Evolutionary conservation across 2,888 invertebrate genomes (phyloP).

Genomic region (Clivina fossor): DNA sequence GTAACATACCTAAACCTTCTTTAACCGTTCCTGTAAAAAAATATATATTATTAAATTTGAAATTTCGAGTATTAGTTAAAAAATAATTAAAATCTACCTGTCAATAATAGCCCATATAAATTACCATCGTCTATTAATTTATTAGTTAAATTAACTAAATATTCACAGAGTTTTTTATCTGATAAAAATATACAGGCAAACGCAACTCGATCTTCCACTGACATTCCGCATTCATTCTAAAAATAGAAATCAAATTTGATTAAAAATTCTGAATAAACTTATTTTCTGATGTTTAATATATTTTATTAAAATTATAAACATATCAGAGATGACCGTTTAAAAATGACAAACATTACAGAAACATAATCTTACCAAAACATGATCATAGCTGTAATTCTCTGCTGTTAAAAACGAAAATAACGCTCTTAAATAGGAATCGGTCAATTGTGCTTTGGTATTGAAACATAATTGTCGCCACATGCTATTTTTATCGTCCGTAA

Average conservation of each 20-base stretch:
- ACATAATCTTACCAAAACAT: conserved; percentile 75
- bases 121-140: conserved; percentile 75
- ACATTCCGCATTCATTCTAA: conserved; percentile 80
- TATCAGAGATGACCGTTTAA: too few species aligned
- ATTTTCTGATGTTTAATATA: conserved; percentile 21
- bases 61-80: conserved; percentile 3
- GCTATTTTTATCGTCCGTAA: conserved; percentile 79
- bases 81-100: conserved; percentile 58
- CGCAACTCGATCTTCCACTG: conserved; percentile 86
- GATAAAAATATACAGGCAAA: conserved; percentile 86
- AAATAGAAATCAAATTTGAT: conserved; percentile 41
- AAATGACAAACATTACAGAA: conserved; percentile 33
- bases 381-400: conserved; percentile 73
- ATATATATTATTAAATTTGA: conserved; percentile 47
- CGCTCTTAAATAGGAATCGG: conserved; percentile 88
- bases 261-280: conserved; percentile 5
- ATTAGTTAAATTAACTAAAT: conserved; percentile 69
- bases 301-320: neutral
- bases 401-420: conserved; percentile 89
- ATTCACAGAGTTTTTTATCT: conserved; percentile 77
- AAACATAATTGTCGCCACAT: conserved; percentile 78
- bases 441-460: conserved; percentile 71
- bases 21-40: conserved; percentile 62
- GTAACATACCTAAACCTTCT: conserved; percentile 78
- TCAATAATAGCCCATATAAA: conserved; percentile 81